These are phyloP conservation scores for Parazoanthus darwini DNA, from an alignment of 92 coral and sea anemone species.

Conservation along the genomic window DNA sequence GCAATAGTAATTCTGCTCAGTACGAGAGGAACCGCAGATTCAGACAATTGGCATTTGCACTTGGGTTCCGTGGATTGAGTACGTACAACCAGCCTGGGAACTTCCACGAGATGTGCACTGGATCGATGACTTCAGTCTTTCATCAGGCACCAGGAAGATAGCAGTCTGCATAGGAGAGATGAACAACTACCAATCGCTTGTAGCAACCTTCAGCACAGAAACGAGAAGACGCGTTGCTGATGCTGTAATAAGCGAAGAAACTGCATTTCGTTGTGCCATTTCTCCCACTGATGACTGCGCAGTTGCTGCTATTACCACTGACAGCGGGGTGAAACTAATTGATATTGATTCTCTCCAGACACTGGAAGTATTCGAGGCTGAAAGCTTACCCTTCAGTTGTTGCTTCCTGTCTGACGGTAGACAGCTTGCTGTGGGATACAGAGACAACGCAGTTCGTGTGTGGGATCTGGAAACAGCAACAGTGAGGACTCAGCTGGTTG, in stretches of 20 bases:
- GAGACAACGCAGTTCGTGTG: slow-evolving; percentile 17
- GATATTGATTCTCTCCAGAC: slow-evolving; percentile 17
- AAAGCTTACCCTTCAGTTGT: background rate
- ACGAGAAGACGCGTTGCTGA: background rate
- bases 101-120: slow-evolving; percentile 6
- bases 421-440: slow-evolving; percentile 38
- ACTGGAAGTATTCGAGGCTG: background rate
- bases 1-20: too few species aligned
- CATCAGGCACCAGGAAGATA: slow-evolving; percentile 9
- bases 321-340: slow-evolving; percentile 3
- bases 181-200: background rate
- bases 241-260: background rate
- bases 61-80: slow-evolving; percentile 31
- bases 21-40: too few species aligned
- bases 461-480: slow-evolving; percentile 28
- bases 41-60: too few species aligned
- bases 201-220: slow-evolving; percentile 15
- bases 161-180: slow-evolving; percentile 26
- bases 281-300: background rate
- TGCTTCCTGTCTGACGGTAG: slow-evolving; percentile 24
- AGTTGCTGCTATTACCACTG: slow-evolving; percentile 6
- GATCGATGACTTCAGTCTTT: slow-evolving; percentile 17
- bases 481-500: background rate
- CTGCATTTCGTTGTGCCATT: slow-evolving; percentile 18
- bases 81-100: slow-evolving; percentile 6